These are phyloP conservation scores for Serinus canaria DNA, from an alignment of 2,113 vertebrate genomes.

Conservation along the genomic window DNA sequence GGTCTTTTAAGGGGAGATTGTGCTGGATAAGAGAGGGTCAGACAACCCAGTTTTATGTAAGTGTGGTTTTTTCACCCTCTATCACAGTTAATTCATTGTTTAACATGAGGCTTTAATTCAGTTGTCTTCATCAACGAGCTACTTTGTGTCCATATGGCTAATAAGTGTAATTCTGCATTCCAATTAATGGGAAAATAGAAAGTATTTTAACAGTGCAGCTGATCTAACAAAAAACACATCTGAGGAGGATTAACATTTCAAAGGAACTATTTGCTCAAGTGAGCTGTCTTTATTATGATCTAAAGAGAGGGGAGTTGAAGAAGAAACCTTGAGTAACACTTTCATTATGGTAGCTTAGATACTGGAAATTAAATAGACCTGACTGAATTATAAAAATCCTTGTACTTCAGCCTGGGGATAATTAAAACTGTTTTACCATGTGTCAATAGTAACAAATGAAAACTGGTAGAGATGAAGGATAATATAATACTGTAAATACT, in stretches of 20 bases:
- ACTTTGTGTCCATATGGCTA: slow-evolving; percentile 66
- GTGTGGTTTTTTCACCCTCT: neutral
- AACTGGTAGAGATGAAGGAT: neutral
- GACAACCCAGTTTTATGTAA: neutral
- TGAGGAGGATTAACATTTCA: slow-evolving; percentile 70
- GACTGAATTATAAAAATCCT: slow-evolving; percentile 42
- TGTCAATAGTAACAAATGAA: slow-evolving; percentile 44
- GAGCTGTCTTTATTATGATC: slow-evolving; percentile 65
- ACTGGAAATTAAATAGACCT: slow-evolving; percentile 52
- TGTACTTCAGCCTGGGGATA: slow-evolving; percentile 42
- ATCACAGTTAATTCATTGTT: slow-evolving; percentile 49
- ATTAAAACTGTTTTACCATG: slow-evolving; percentile 48
- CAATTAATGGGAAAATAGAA: slow-evolving; percentile 60
- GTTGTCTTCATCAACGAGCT: slow-evolving; percentile 51
- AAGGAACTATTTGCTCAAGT: slow-evolving; percentile 70
- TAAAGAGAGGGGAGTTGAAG: slow-evolving; percentile 32
- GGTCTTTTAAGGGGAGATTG: neutral
- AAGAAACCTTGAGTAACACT: slow-evolving; percentile 64
- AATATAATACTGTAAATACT: slow-evolving; percentile 4
- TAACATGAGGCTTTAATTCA: slow-evolving; percentile 48
- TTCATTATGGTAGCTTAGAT: slow-evolving; percentile 63
- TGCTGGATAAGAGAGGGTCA: neutral
- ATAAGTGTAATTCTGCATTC: slow-evolving; percentile 62
- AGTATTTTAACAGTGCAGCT: slow-evolving; percentile 69
- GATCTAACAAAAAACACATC: slow-evolving; percentile 70